phyloP scores from a whole-genome alignment of 2,113 vertebrate genomes.

The Oenanthe melanoleuca region DNA sequence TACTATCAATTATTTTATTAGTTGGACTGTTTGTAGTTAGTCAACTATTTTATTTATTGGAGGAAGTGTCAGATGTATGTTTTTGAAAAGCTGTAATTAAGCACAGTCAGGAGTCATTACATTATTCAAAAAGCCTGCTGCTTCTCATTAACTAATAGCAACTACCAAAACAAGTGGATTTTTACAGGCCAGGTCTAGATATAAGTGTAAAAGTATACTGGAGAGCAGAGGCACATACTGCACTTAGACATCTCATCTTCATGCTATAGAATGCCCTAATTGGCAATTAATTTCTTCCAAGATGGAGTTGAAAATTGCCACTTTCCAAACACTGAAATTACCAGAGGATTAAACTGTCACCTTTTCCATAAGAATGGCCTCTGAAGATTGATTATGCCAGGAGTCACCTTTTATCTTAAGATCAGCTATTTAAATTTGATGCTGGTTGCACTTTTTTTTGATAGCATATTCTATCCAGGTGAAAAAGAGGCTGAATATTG shows the following conservation, averaged over 20 bases:
- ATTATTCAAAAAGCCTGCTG: conserved; percentile 5
- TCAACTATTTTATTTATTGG: background rate
- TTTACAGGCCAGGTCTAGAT: background rate
- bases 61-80: background rate
- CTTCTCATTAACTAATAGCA: conserved; percentile 20
- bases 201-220: background rate
- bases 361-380: background rate
- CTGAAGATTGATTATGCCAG: background rate
- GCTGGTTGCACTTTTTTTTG: background rate
- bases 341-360: background rate
- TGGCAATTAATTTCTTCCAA: background rate
- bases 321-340: background rate
- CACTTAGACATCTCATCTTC: background rate
- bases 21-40: background rate
- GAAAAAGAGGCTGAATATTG: background rate
- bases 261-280: background rate
- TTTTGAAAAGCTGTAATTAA: conserved; percentile 28
- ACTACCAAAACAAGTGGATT: background rate
- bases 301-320: background rate
- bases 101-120: background rate
- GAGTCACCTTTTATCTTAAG: background rate
- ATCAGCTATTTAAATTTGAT: background rate
- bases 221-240: background rate
- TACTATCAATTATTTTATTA: background rate
- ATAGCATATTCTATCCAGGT: background rate